These are phyloP conservation scores for Clarias magur DNA, from an alignment of 2,113 vertebrate species.

Conservation along the genomic window DNA sequence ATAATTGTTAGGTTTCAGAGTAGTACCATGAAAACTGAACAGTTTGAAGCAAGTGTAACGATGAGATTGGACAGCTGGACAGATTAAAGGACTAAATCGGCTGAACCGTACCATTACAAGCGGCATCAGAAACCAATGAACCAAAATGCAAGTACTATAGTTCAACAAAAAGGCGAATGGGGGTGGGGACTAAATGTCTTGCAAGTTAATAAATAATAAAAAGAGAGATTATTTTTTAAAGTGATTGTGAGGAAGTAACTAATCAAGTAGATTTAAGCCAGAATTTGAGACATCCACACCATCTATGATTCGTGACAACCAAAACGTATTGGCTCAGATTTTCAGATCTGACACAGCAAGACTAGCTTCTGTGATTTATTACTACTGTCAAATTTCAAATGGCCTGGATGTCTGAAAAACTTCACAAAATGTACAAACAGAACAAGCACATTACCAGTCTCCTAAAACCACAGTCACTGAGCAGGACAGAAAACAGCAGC, in stretches of 20 bases:
- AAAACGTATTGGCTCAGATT: neutral
- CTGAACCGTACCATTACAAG: too few relatives aligned
- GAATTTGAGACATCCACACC: too few relatives aligned
- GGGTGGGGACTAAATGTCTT: too few relatives aligned
- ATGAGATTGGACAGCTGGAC: neutral
- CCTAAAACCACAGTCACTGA: slow-evolving; percentile 64
- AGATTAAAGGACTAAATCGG: neutral
- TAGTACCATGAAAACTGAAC: neutral
- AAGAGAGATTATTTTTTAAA: neutral
- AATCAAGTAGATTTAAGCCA: neutral
- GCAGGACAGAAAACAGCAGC: slow-evolving; percentile 57
- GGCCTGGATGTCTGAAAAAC: neutral
- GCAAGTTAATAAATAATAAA: neutral
- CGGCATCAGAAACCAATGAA: too few relatives aligned
- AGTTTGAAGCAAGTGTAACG: neutral
- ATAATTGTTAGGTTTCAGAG: neutral
- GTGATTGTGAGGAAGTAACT: neutral
- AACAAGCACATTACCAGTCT: slow-evolving; percentile 53
- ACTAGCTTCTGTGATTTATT: neutral
- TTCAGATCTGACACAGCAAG: neutral
- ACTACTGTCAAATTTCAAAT: neutral
- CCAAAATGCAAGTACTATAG: too few relatives aligned
- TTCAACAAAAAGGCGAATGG: too few relatives aligned
- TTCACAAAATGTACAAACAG: neutral
- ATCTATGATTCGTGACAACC: neutral